A percentile compares a stretch with the other conserved stretches of the same genome.
Conservation (phyloP, 2,113 vertebrate species). For the Corapipo altera region DNA sequence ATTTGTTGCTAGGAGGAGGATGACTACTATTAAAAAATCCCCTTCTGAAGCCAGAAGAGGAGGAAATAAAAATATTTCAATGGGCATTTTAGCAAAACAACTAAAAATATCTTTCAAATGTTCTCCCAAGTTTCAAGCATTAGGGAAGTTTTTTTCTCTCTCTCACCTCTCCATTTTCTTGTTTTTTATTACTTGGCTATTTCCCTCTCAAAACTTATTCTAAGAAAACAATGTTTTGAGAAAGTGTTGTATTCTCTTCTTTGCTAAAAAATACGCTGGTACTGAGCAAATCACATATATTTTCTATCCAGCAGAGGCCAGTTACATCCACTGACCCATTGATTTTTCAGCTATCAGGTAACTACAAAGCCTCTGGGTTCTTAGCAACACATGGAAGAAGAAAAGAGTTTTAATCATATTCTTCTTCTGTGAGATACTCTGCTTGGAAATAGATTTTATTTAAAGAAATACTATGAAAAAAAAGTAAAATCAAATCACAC, state of each 20-base stretch:
- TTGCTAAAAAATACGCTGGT: background rate
- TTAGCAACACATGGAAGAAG: background rate
- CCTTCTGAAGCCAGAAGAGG: background rate
- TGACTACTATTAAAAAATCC: constrained; percentile 3
- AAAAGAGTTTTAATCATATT: background rate
- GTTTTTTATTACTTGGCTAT: background rate
- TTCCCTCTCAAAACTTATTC: background rate
- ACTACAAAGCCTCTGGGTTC: background rate
- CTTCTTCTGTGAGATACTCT: background rate
- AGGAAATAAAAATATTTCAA: constrained; percentile 7
- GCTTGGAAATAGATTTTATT: background rate
- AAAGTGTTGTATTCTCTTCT: background rate
- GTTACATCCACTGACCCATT: background rate
- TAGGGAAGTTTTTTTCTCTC: fast-evolving
- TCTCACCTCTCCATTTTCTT: background rate
- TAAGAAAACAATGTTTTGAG: background rate
- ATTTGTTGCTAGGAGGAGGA: constrained; percentile 46
- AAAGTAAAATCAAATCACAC: background rate
- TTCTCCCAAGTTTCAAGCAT: background rate
- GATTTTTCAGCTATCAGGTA: background rate
- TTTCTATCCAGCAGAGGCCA: background rate
- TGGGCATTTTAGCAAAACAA: background rate
- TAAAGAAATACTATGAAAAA: background rate
- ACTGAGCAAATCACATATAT: background rate
- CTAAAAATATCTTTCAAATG: background rate